Evolutionary conservation across 2,888 invertebrate species (phyloP).

Genomic region (Dicyrtoma fusca): DNA sequence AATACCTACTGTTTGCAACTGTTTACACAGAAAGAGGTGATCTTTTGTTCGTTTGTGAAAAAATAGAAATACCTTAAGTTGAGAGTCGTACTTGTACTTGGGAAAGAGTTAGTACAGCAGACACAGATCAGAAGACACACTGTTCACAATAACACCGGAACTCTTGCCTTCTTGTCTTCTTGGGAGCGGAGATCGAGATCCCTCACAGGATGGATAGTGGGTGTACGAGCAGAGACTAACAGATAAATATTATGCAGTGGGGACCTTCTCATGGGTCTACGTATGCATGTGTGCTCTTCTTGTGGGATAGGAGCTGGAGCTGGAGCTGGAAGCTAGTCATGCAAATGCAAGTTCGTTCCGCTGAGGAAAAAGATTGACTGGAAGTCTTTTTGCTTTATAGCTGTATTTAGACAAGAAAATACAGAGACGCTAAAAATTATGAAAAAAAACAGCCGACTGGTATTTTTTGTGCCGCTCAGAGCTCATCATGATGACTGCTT

Average conservation of each 20-base stretch:
- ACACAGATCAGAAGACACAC: no score
- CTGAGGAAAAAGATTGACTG: not conserved
- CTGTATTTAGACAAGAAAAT: constrained; percentile 30
- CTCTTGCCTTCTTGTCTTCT: no score
- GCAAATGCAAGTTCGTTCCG: not conserved
- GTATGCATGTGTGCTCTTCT: no score
- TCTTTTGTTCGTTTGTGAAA: constrained; percentile 27
- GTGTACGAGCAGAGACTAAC: no score
- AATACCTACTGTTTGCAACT: constrained; percentile 26
- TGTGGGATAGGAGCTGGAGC: no score
- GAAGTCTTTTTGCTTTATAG: constrained; percentile 7
- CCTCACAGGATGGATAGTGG: no score
- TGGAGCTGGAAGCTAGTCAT: no score
- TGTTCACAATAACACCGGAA: no score
- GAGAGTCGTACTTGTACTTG: not conserved
- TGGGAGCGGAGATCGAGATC: no score
- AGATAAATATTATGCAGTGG: no score
- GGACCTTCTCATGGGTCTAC: no score
- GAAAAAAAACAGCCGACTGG: constrained; percentile 11
- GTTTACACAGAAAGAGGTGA: constrained; percentile 33
- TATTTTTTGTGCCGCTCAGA: constrained; percentile 7
- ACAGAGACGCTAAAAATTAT: constrained; percentile 16
- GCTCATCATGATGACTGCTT: constrained; percentile 11
- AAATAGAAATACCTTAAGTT: constrained; percentile 21
- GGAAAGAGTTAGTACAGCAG: no score